phyloP scores from a whole-genome alignment of 2,888 invertebrate genomes.

The Ophion ellenae region DNA sequence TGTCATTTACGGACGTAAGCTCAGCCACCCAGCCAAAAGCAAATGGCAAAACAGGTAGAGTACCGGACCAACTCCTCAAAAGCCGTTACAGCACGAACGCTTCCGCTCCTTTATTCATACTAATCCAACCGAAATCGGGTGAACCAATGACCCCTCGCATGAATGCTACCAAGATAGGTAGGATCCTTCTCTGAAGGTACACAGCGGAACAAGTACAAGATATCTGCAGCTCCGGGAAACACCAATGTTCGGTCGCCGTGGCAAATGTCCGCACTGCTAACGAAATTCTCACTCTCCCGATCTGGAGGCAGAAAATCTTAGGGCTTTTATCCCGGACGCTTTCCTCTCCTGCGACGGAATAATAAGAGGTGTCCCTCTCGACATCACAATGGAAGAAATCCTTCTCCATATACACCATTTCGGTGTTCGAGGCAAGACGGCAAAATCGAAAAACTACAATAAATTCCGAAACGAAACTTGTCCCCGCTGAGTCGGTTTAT shows the following conservation, averaged over 20 bases:
- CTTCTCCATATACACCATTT: neutral
- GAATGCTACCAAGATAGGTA: neutral
- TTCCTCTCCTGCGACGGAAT: slow-evolving; percentile 33
- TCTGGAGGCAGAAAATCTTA: neutral
- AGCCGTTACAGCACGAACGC: too few species aligned
- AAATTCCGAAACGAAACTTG: neutral
- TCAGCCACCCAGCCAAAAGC: too few species aligned
- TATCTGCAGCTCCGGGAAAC: slow-evolving; percentile 34
- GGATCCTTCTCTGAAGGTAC: neutral
- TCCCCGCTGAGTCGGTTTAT: slow-evolving; percentile 29
- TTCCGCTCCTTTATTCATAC: too few species aligned
- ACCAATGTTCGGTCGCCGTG: slow-evolving; percentile 3
- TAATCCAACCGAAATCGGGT: too few species aligned
- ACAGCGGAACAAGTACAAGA: neutral
- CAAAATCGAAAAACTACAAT: slow-evolving; percentile 20
- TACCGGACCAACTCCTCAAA: too few species aligned
- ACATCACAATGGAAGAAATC: slow-evolving; percentile 29
- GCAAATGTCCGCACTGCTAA: slow-evolving; percentile 3
- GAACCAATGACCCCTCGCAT: too few species aligned
- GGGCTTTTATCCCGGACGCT: slow-evolving; percentile 19
- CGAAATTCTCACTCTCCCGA: neutral
- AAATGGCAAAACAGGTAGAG: too few species aligned
- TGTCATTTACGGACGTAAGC: too few species aligned
- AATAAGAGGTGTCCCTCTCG: slow-evolving; percentile 38
- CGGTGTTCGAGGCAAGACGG: neutral